Percentiles rank a stretch among this genome's conserved stretches.
Conservation (phyloP, 2,888 invertebrate genomes). For the Xestoiulus laeticollis region DNA sequence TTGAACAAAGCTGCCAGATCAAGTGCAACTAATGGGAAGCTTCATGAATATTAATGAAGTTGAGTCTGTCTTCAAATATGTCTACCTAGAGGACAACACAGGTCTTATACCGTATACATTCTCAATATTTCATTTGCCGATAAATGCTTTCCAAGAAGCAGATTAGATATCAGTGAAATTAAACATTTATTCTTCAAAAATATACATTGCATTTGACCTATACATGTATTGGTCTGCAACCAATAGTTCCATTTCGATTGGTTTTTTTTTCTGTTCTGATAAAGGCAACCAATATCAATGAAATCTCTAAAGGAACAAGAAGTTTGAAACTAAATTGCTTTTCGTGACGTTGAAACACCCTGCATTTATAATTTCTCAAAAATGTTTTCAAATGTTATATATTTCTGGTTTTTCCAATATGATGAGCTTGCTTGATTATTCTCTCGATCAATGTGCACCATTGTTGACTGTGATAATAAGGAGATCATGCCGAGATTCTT, state of each 20-base stretch:
- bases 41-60: constrained; percentile 49
- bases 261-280: background rate
- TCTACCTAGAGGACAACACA: constrained; percentile 13
- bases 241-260: background rate
- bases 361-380: too few species aligned
- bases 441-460: too few species aligned
- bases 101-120: background rate
- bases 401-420: too few species aligned
- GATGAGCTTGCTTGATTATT: too few species aligned
- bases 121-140: constrained; percentile 8
- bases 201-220: background rate
- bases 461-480: too few species aligned
- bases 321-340: background rate
- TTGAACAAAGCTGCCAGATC: constrained; percentile 49
- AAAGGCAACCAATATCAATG: background rate
- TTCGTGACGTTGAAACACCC: background rate
- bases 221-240: background rate
- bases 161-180: background rate
- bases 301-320: too few species aligned
- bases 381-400: too few species aligned
- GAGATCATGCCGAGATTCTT: too few species aligned
- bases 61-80: background rate
- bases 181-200: background rate
- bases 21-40: constrained; percentile 46
- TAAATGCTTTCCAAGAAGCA: constrained; percentile 16